phyloP scores from a whole-genome alignment of 2,797 vertebrate species.

The Hypotaenidia philippensis region DNA sequence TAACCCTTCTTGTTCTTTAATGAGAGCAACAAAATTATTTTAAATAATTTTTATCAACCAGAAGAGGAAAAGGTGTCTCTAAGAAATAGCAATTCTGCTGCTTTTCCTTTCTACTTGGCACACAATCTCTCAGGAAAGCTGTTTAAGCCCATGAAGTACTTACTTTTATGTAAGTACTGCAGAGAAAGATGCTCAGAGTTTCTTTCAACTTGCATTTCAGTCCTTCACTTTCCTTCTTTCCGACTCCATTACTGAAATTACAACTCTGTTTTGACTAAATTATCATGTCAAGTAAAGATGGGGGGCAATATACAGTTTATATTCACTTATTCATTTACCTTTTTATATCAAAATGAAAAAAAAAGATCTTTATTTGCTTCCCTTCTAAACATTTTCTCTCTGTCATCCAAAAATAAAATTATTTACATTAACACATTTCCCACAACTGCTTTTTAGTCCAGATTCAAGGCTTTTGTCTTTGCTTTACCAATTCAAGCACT shows the following conservation, averaged over 20 bases:
- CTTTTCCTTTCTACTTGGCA: background rate
- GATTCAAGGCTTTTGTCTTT: background rate
- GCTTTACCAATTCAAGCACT: background rate
- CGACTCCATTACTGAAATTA: constrained; percentile 20
- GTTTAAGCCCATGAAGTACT: background rate
- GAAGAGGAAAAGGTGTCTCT: background rate
- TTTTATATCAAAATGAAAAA: background rate
- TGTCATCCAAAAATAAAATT: background rate
- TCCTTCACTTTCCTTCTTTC: constrained; percentile 1
- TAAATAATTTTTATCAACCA: background rate
- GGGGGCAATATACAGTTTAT: background rate
- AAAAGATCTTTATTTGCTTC: background rate
- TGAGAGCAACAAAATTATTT: background rate
- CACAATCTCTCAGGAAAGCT: background rate
- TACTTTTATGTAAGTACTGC: background rate
- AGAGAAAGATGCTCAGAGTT: background rate
- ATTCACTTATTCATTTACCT: background rate
- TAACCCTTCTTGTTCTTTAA: background rate
- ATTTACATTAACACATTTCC: background rate
- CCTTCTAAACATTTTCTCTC: background rate
- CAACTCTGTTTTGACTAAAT: background rate
- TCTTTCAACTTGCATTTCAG: background rate
- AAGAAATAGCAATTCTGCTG: background rate
- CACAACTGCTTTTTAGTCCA: background rate
- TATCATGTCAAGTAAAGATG: background rate